phyloP scores from a whole-genome alignment of 1,140 invertebrate species.

The Aleiodes sp. region DNA sequence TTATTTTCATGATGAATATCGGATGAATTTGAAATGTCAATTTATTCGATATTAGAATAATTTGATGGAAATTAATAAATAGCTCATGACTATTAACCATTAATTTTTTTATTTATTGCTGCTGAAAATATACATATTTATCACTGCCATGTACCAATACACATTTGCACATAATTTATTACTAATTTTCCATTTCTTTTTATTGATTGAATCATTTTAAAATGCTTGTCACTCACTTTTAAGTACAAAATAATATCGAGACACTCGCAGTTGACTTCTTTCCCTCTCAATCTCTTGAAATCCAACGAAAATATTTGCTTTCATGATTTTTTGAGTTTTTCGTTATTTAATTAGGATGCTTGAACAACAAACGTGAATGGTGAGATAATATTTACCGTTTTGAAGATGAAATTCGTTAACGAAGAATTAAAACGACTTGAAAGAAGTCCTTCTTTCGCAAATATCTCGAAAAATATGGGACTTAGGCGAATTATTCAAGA shows the following conservation, averaged over 20 bases:
- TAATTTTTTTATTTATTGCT: slow-evolving; percentile 43
- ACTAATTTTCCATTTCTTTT: not conserved
- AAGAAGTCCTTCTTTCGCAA: too few relatives aligned
- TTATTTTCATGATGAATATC: not conserved
- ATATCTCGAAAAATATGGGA: too few relatives aligned
- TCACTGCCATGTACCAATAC: slow-evolving; percentile 17
- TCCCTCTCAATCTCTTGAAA: not conserved
- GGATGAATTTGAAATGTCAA: too few relatives aligned
- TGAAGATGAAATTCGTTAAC: not conserved
- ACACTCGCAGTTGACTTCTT: not conserved
- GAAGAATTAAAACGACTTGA: too few relatives aligned
- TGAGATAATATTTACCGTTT: not conserved
- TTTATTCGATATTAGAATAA: not conserved
- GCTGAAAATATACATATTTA: slow-evolving; percentile 44
- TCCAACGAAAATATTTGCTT: not conserved
- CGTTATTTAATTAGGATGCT: not conserved
- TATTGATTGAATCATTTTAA: not conserved
- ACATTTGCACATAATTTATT: not conserved
- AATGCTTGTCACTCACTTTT: not conserved
- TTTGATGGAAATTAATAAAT: not conserved
- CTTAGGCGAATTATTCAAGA: too few relatives aligned
- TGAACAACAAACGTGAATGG: not conserved
- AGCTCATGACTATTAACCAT: not conserved
- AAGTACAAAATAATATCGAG: slow-evolving; percentile 16
- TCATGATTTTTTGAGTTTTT: not conserved